Evolutionary conservation across 1,140 invertebrate genomes (phyloP), one percentile per base, ranked within the genome.

Genomic region (Acromyrmex charruanus): DNA sequence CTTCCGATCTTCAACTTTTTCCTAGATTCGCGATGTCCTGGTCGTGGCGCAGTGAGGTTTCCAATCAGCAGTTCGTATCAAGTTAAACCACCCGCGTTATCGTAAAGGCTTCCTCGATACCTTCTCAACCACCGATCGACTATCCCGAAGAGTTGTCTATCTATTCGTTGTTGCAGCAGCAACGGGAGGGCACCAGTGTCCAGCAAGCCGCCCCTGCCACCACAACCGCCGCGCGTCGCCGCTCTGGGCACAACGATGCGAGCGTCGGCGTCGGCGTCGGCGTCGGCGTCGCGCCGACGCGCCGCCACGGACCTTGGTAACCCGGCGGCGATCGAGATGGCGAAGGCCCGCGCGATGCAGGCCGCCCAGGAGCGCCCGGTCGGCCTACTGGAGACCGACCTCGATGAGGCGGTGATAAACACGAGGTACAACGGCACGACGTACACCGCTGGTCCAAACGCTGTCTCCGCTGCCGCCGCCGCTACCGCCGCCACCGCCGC

Each of bases 161-260:
- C 39, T 65, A 2, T 80, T 72, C 74, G 87, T 89, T 92, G 81
- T 92, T 92, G 14, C 88, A 92, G 91, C 58, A 85, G 90, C 18
- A 94, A 94, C 90, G 93, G 94, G 94, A 94, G 94, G 94, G 91
- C 94, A 93, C 94, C 94, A 94, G 94, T 95, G 75, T 95, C 92
- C 91, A 94, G 92, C 84, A 95, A 95, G 69, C 95, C 95, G 65
- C 95, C 94, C 88, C 92, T 95, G 86, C 95, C 95, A 35, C 95
- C 95, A 18, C 92, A 94, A 53, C 94, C 94, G 68, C 94, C 94
- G 44, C 93, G 92, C 84, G 90, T 89, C 86, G 88, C 72, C 82
- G 91, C 89, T 81, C 80, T 92, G 89, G 74, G 89, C 68, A 88
- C 86, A 87, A 80, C 87, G 63, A 93, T 93, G 93, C 94, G 31